Conservation (phyloP, 2,797 vertebrate genomes). For the Sebastiscus tertius region DNA sequence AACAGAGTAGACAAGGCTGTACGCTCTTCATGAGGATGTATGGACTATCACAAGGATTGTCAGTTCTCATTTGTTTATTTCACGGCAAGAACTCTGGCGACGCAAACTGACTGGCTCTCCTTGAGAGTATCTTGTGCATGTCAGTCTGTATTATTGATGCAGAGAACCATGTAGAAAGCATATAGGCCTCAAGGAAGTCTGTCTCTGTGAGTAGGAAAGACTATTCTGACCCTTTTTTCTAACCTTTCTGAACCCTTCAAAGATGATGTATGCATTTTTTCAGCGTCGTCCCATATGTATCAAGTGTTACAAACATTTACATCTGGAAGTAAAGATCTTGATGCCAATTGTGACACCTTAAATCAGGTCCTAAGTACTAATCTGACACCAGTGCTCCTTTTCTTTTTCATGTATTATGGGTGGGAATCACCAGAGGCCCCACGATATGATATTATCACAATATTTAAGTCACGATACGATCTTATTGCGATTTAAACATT, state of each 20-base stretch:
- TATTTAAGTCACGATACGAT: background rate
- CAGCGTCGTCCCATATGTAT: background rate
- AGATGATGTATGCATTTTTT: background rate
- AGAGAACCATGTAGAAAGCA: constrained; percentile 64
- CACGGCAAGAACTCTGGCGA: constrained; percentile 57
- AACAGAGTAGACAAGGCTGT: constrained; percentile 25
- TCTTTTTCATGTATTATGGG: background rate
- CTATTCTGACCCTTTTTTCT: constrained; percentile 9
- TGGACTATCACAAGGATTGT: constrained; percentile 76
- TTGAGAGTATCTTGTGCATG: constrained; percentile 78
- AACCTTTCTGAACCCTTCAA: constrained; percentile 9
- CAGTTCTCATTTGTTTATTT: constrained; percentile 80
- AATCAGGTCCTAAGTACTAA: background rate
- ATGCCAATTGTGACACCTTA: background rate
- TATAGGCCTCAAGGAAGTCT: constrained; percentile 59
- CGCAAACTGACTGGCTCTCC: constrained; percentile 71
- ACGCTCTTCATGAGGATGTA: constrained; percentile 69
- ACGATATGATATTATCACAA: background rate
- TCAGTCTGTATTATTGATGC: constrained; percentile 77
- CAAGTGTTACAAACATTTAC: background rate
- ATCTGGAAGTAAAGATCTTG: background rate
- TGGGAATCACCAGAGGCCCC: background rate
- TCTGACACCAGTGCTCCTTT: background rate
- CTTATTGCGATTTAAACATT: background rate
- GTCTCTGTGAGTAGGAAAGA: constrained; percentile 37